Base-by-base conservation (phyloP, 1,140 invertebrate genomes). In the Gryon sp. region DNA sequence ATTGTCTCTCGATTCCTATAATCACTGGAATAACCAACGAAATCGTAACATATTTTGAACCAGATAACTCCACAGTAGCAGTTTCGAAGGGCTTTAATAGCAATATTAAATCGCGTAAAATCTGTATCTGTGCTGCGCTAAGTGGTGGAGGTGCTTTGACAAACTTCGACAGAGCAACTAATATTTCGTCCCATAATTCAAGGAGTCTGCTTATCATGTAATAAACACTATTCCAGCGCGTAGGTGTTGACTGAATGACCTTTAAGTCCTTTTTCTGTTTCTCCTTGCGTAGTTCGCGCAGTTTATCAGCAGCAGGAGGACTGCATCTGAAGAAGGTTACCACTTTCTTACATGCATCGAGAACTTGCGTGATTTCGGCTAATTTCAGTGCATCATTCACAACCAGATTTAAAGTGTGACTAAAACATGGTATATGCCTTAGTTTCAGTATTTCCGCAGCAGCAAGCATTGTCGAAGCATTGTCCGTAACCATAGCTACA, bases 141-240 rank as follows among this genome's bases (percentile, higher is more conserved):
- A 55, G 22, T n/a, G 50, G 3, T 40, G n/a, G 34, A 14, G 50
- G 50, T 24, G 50, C 50, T 26, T 55, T 55, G 24, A n/a, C 20
- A 40, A 16, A 22, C 18, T 40, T 55, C 2, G 50, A 55, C 8
- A 55, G 18, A 16, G 50, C 34, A 6, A 55, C 12, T 40, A 15
- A 16, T n/a, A 55, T 2, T 55, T 55, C 50, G 18, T 55, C 34
- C 34, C 34, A 24, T 12, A 55, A 26, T n/a, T 55, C 50, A 40
- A 40, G 11, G 6, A 55, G 7, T 26, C 50, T 38, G 38, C 16
- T 4, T 11, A 55, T 20, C 50, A 55, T 55, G 14, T 55, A 40
- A 55, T 15, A 55, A 4, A 16, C 20, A 5, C 34, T 40, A 12
- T 40, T 55, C 50, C 50, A 55, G 2, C 50, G 34, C 15, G 50